Evolutionary conservation across 2,113 vertebrate species (phyloP), one percentile per base, ranked within the genome.

Genomic region (Zosterops pallidus): DNA sequence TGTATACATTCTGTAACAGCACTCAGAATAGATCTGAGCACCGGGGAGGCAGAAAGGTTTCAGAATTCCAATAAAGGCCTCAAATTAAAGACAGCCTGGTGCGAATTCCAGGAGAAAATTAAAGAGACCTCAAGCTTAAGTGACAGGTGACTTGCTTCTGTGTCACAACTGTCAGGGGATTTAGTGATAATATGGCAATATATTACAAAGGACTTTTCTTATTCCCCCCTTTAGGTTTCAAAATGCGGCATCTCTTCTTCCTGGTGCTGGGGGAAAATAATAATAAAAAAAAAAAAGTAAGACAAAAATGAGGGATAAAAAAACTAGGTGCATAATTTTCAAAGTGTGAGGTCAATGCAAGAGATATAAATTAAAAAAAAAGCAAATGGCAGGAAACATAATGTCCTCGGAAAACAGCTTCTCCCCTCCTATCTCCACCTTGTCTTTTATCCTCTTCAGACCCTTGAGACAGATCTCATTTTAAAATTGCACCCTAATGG

Each of bases 51-150:
- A 98, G 98, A 98, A 98, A 98, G 98, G 98, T 98, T 98, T 98
- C 98, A 98, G 98, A 98, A 98, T 98, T 98, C 98, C 98, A 98
- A 98, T 98, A 98, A 98, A 98, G 98, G 98, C 98, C 98, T 98
- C 97, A 98, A 98, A 98, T 98, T 98, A 99, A 98, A 98, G 98
- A 98, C 98, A 98, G 98, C 98, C 98, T 98, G 98, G 98, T 98
- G 98, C 97, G 98, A 99, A 98, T 99, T 99, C 98, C 98, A 97
- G 98, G 98, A 99, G 98, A 99, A 99, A 99, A 99, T 99, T 99
- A 99, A 99, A 99, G 99, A 99, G 99, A 98, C 97, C 98, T 98
- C 98, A 98, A 98, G 98, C 98, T 98, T 98, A 98, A 98, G 98
- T 98, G 98, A 98, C 98, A 98, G 98, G 98, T 98, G 98, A 98